Conservation (phyloP, 2,888 invertebrate genomes). For the Rhamnusium bicolor region DNA sequence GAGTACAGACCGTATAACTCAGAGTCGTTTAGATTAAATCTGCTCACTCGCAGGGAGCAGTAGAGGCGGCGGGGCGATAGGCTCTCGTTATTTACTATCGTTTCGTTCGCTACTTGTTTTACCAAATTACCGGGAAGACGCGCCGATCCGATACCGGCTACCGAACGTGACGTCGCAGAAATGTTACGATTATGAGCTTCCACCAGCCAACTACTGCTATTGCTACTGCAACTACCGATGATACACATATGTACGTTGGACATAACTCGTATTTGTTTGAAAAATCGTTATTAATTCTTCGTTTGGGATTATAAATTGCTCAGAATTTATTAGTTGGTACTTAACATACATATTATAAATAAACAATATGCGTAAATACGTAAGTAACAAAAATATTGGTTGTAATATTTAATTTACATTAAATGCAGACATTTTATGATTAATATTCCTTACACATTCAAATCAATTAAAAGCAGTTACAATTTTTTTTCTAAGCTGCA, state of each 20-base stretch:
- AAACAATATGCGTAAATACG: no score
- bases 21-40: constrained; percentile 69
- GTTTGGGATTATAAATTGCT: neutral
- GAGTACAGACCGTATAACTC: constrained; percentile 68
- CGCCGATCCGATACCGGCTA: constrained; percentile 63
- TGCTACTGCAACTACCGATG: neutral
- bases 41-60: constrained; percentile 42
- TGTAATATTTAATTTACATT: no score
- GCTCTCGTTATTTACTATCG: constrained; percentile 59
- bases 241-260: neutral
- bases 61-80: constrained; percentile 45
- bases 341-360: no score
- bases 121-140: constrained; percentile 68
- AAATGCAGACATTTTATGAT: no score
- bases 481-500: no score
- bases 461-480: no score
- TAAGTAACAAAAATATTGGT: no score
- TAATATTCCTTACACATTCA: no score
- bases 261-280: neutral
- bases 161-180: constrained; percentile 66
- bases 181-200: constrained; percentile 36
- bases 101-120: constrained; percentile 69
- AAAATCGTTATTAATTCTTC: neutral
- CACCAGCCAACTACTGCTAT: neutral
- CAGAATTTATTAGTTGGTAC: neutral